A percentile compares a stretch with the other conserved stretches of the same genome.
These are phyloP conservation scores for Sebastes trivittatus DNA, from an alignment of 2,797 vertebrate species.

Conservation along the genomic window DNA sequence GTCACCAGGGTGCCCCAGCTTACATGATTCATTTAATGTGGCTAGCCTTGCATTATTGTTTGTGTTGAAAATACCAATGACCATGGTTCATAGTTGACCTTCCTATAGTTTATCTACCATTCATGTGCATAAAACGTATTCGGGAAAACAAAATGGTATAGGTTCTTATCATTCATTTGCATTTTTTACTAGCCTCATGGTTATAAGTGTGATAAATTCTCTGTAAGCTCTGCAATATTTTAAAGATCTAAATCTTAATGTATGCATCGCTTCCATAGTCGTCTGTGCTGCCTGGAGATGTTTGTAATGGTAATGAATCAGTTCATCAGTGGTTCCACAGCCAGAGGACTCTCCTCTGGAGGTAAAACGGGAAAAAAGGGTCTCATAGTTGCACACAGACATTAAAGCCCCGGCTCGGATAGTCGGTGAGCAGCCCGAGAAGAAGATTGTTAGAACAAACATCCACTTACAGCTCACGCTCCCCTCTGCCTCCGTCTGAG, in stretches of 20 bases:
- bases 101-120: neutral
- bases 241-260: slow-evolving; percentile 38
- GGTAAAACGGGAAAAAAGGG: neutral
- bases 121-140: neutral
- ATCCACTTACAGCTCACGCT: slow-evolving; percentile 62
- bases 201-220: neutral
- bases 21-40: too few relatives aligned
- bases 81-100: neutral
- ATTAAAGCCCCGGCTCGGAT: slow-evolving; percentile 46
- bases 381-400: slow-evolving; percentile 38
- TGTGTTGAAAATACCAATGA: neutral
- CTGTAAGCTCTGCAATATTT: slow-evolving; percentile 1
- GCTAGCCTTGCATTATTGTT: too few relatives aligned
- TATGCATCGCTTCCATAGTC: slow-evolving; percentile 30
- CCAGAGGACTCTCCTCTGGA: slow-evolving; percentile 41
- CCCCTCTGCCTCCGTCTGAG: slow-evolving; percentile 61
- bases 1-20: too few relatives aligned
- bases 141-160: neutral
- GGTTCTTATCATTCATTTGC: neutral
- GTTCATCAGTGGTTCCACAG: slow-evolving; percentile 43
- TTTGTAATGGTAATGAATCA: slow-evolving; percentile 60
- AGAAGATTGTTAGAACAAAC: slow-evolving; percentile 66
- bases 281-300: slow-evolving; percentile 38
- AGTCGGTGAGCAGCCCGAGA: slow-evolving; percentile 43
- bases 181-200: neutral